Conservation (phyloP, 2,888 invertebrate species). For the Anoplius nigerrimus region DNA sequence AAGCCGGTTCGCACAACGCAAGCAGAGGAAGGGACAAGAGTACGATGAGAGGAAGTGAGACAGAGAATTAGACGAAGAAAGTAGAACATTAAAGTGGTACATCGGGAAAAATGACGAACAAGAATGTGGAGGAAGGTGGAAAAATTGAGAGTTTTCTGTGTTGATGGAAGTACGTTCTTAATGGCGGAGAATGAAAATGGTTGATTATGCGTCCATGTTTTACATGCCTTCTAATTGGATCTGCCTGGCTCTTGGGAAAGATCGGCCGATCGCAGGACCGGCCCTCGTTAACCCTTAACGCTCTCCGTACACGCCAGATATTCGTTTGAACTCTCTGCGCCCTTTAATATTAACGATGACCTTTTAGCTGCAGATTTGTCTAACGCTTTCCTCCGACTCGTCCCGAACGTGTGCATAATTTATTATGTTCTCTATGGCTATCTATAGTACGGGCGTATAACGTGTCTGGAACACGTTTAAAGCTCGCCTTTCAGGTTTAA, state of each 20-base stretch:
- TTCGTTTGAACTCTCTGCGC: slow-evolving; percentile 23
- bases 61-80: slow-evolving; percentile 13
- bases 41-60: slow-evolving; percentile 1
- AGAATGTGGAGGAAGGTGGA: not conserved
- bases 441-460: too few relatives aligned
- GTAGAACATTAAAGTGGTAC: slow-evolving; percentile 10
- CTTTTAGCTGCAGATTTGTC: slow-evolving; percentile 24
- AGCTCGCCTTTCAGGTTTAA: too few relatives aligned
- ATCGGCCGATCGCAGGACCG: slow-evolving; percentile 65
- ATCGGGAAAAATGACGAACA: slow-evolving; percentile 10
- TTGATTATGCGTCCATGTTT: slow-evolving; percentile 67
- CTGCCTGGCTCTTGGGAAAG: slow-evolving; percentile 66
- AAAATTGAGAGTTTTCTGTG: not conserved
- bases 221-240: slow-evolving; percentile 68
- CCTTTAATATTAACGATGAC: slow-evolving; percentile 28
- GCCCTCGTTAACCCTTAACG: slow-evolving; percentile 66
- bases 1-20: not conserved
- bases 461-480: too few relatives aligned
- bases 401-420: not conserved
- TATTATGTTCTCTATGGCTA: too few relatives aligned
- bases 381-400: slow-evolving; percentile 19
- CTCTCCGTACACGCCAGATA: slow-evolving; percentile 53
- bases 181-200: slow-evolving; percentile 66
- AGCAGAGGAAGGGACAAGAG: not conserved
- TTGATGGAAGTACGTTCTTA: slow-evolving; percentile 34